A percentile compares a stretch with the other conserved stretches of the same genome.
These are phyloP conservation scores for Pelosia muscerda DNA, from an alignment of 2,888 invertebrate species.

Conservation along the genomic window DNA sequence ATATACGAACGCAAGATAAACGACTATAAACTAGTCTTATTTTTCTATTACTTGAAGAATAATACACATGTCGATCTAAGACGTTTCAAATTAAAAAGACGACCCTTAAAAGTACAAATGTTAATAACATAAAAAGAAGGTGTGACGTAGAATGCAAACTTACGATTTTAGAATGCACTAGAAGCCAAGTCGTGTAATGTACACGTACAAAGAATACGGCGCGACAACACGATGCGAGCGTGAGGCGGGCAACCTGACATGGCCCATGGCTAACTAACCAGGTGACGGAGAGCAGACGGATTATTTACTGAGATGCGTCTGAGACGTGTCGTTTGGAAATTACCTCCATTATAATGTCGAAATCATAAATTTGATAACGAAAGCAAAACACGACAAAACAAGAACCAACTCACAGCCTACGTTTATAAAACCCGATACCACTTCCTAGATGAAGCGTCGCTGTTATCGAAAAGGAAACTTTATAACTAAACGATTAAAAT, in stretches of 20 bases:
- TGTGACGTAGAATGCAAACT: conserved; percentile 78
- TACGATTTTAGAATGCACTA: conserved; percentile 71
- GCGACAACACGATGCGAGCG: conserved; percentile 74
- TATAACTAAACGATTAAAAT: conserved; percentile 69
- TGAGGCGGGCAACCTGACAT: conserved; percentile 58
- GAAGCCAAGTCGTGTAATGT: conserved; percentile 83
- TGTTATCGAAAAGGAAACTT: conserved; percentile 62
- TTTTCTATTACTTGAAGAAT: conserved; percentile 77
- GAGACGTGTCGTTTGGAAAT: conserved; percentile 84
- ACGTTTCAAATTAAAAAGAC: conserved; percentile 64
- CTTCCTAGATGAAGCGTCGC: conserved; percentile 63
- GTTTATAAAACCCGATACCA: conserved; percentile 74
- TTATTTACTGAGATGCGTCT: conserved; percentile 82
- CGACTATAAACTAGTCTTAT: conserved; percentile 82
- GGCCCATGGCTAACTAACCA: conserved; percentile 66
- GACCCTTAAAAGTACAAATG: conserved; percentile 77
- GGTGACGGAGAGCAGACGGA: conserved; percentile 86
- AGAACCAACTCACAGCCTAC: conserved; percentile 86
- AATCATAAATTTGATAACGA: conserved; percentile 67
- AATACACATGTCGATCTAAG: conserved; percentile 71
- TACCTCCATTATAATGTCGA: conserved; percentile 68
- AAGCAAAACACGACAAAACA: conserved; percentile 77
- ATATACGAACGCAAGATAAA: conserved; percentile 78
- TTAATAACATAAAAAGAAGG: conserved; percentile 73
- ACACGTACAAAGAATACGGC: conserved; percentile 75